Percentiles rank a stretch among this genome's conserved stretches.
These are phyloP conservation scores for Glaucopsyche alexis DNA, from an alignment of 2,888 invertebrate species.

Conservation along the genomic window DNA sequence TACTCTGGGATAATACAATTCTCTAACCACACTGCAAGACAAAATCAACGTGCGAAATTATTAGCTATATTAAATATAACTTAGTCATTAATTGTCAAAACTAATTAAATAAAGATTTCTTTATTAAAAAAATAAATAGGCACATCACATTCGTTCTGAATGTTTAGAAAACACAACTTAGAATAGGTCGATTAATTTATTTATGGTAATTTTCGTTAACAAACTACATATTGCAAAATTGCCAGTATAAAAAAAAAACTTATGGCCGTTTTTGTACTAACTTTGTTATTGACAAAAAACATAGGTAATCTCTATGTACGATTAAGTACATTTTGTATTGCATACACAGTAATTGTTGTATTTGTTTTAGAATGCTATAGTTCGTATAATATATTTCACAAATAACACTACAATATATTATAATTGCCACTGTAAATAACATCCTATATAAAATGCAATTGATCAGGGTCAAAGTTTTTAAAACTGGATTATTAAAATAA, in stretches of 20 bases:
- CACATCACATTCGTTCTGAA: conserved; percentile 70
- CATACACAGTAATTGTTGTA: neutral
- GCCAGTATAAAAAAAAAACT: conserved; percentile 47
- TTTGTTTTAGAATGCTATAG: neutral
- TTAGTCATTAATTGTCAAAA: conserved; percentile 44
- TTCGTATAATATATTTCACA: neutral
- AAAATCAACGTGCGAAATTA: conserved; percentile 20
- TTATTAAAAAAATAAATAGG: conserved; percentile 74
- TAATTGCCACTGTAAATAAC: conserved; percentile 5
- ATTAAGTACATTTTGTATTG: conserved; percentile 35
- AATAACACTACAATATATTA: conserved; percentile 9
- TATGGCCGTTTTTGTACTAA: conserved; percentile 76
- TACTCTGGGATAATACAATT: conserved; percentile 72
- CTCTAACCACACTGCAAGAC: conserved; percentile 43
- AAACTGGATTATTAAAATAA: conserved; percentile 2
- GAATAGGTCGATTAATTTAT: conserved; percentile 59
- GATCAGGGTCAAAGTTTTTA: neutral
- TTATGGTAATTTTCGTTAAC: conserved; percentile 55
- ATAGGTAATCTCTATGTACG: conserved; percentile 25
- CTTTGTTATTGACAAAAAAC: conserved; percentile 36
- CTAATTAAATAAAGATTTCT: conserved; percentile 64
- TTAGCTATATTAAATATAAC: conserved; percentile 30
- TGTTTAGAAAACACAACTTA: conserved; percentile 59
- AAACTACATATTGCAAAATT: conserved; percentile 70
- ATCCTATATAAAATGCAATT: conserved; percentile 7